These are phyloP conservation scores for Zaprionus nigranus DNA, from an alignment of 1,140 invertebrate species.

Conservation along the genomic window DNA sequence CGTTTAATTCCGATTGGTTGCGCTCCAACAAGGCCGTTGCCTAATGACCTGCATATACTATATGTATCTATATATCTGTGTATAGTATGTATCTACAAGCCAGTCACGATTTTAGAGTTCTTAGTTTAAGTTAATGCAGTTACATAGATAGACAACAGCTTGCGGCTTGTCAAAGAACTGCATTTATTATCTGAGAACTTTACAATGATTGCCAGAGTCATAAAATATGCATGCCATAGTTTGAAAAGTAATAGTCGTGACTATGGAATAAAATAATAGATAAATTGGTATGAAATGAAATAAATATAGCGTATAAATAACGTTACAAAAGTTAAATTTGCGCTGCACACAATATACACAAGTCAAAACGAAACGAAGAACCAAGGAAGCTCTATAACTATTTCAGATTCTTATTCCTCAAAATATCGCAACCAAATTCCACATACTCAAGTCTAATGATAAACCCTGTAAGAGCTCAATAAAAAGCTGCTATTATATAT, in stretches of 20 bases:
- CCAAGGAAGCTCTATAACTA: neutral
- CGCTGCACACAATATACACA: too few species aligned
- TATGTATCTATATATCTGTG: neutral
- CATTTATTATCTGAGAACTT: constrained; percentile 3
- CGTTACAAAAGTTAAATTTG: too few species aligned
- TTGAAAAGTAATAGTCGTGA: neutral
- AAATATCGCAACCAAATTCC: neutral
- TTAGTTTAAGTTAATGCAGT: constrained; percentile 16
- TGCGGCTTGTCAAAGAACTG: constrained; percentile 12
- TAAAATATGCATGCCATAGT: neutral
- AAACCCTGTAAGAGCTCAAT: too few species aligned
- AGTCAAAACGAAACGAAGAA: too few species aligned
- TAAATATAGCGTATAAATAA: too few species aligned
- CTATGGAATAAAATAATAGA: neutral
- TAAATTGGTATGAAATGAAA: too few species aligned
- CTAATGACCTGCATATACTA: constrained; percentile 64
- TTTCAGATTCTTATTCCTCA: neutral
- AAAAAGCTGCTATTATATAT: too few species aligned
- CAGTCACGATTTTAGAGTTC: constrained; percentile 58
- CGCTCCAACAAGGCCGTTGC: constrained; percentile 56
- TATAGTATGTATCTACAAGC: constrained; percentile 21
- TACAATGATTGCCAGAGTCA: neutral
- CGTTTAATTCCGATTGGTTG: constrained; percentile 35
- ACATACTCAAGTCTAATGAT: neutral
- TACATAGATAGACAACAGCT: neutral